phyloP scores from a whole-genome alignment of 2,888 invertebrate genomes.

The Caenorhabditis sp. region DNA sequence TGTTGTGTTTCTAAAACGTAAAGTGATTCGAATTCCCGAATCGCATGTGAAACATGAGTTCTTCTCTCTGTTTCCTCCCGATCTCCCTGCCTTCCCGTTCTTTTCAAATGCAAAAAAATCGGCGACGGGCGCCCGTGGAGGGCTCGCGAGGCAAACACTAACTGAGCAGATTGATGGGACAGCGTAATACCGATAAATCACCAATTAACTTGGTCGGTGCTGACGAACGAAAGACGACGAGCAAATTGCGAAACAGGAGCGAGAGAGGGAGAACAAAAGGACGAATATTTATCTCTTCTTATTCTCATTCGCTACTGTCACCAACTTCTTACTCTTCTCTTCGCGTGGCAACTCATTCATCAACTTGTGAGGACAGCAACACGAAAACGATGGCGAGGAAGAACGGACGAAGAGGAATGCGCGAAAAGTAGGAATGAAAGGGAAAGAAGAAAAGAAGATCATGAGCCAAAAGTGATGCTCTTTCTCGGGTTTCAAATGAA shows the following conservation, averaged over 20 bases:
- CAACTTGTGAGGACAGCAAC: constrained; percentile 20
- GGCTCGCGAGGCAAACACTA: constrained; percentile 24
- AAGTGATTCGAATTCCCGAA: constrained; percentile 41
- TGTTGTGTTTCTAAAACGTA: no score
- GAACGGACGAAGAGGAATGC: constrained; percentile 1
- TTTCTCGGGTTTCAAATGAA: no score
- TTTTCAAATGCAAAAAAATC: constrained; percentile 3
- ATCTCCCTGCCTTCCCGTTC: neutral
- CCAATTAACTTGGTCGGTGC: constrained; percentile 50
- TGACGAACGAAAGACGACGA: constrained; percentile 35
- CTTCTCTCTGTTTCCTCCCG: neutral
- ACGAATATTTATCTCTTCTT: neutral
- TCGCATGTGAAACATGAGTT: constrained; percentile 49
- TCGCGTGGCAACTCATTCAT: constrained; percentile 44
- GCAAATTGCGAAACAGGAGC: constrained; percentile 21
- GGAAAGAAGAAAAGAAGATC: no score
- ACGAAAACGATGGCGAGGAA: neutral
- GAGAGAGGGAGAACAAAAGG: constrained; percentile 27
- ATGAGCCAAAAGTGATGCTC: no score
- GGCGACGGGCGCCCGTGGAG: constrained; percentile 14
- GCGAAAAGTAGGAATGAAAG: neutral
- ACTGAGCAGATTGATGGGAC: constrained; percentile 49
- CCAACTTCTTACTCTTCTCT: constrained; percentile 11
- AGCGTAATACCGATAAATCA: constrained; percentile 57
- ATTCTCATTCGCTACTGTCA: neutral